Base-by-base conservation (phyloP, 2,888 invertebrate genomes). In the Nomada ferruginata region DNA sequence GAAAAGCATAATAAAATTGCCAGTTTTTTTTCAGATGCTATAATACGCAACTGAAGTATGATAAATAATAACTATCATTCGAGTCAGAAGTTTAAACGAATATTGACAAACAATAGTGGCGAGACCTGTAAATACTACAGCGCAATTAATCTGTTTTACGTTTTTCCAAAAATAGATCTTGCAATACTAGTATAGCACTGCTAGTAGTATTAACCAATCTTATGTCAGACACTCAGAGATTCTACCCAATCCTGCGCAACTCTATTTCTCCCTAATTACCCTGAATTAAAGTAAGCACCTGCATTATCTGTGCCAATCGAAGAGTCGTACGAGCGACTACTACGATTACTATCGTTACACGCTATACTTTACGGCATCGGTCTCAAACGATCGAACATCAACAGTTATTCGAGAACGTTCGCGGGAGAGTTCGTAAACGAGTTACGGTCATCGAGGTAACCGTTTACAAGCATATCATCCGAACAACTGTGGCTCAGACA, bases 391-490 rank as follows among this genome's bases (percentile, higher is more conserved):
- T 57, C 50, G 50, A 55, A 63, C 57, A 47, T 64, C 20, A 66
- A 66, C 20, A 59, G 50, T 44, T 55, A 74, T 75, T 59, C 42
- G 64, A 44, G 59, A 53, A 23, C 42, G 23, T 47, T 63, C 23
- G n/a, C 57, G 23, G 44, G 26, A 64, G 55, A 82, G 61, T 66
- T 75, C 55, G 47, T 71, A 70, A 82, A 82, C 61, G 78, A 75
- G 57, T 75, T 75, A 69, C 70, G 75, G 80, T 71, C 66, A 70
- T 74, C 73, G 65, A 23, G 70, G 79, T 44, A 82, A 65, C 80
- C 44, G 82, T 76, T 85, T 79, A 71, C 79, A 77, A 65, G 74
- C 76, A 74, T 85, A 85, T 82, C 76, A 68, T 77, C 69, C 69
- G 53, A 72, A 79, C 75, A 85, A 82, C 85, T 74, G 63, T 59